These are phyloP conservation scores for Pholis gunnellus DNA, from an alignment of 2,113 vertebrate species.

Conservation along the genomic window DNA sequence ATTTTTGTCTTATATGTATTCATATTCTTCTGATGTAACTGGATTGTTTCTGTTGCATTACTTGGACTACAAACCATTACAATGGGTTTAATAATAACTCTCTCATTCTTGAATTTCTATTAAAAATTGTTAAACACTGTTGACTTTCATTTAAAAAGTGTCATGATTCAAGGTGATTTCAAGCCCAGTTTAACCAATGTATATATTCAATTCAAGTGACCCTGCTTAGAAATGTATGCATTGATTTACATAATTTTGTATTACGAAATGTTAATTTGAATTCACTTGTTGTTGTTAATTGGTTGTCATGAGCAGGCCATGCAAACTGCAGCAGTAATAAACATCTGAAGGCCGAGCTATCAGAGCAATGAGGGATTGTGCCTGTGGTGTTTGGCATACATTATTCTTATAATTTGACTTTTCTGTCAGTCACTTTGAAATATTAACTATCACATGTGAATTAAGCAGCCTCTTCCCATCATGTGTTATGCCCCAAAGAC, in stretches of 20 bases:
- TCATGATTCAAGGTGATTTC: background rate
- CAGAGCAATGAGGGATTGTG: constrained; percentile 23
- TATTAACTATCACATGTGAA: constrained; percentile 50
- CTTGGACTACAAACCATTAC: too few relatives aligned
- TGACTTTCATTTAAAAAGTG: too few relatives aligned
- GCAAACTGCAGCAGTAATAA: constrained; percentile 25
- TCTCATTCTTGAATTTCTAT: too few relatives aligned
- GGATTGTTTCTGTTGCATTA: too few relatives aligned
- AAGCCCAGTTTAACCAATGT: background rate
- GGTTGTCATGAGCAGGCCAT: constrained; percentile 10
- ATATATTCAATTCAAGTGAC: background rate
- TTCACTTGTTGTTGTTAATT: background rate
- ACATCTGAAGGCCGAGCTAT: constrained; percentile 27
- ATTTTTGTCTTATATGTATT: too few relatives aligned
- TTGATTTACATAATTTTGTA: background rate
- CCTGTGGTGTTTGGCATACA: constrained; percentile 43
- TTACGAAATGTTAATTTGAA: background rate
- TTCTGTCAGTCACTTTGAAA: constrained; percentile 55
- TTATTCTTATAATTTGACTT: constrained; percentile 53
- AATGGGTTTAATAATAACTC: too few relatives aligned
- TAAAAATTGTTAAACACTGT: too few relatives aligned
- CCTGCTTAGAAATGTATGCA: background rate
- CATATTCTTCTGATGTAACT: too few relatives aligned
- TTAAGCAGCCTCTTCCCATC: constrained; percentile 47
- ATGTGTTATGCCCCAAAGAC: constrained; percentile 40